phyloP scores from a whole-genome alignment of 2,113 vertebrate genomes.

The Hepsetus odoe region DNA sequence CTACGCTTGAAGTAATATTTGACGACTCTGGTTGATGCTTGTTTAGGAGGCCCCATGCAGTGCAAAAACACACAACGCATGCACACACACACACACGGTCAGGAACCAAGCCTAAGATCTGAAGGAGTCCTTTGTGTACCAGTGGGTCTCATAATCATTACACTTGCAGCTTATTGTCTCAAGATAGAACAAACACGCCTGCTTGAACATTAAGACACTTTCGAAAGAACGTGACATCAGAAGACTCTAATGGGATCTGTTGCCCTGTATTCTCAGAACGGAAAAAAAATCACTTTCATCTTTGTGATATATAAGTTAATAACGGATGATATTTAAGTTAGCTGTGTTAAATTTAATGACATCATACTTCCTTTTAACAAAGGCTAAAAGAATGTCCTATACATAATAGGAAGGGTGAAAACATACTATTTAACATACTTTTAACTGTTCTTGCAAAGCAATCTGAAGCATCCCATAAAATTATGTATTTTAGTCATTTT shows the following conservation, averaged over 20 bases:
- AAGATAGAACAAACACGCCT: neutral
- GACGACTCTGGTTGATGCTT: constrained; percentile 1
- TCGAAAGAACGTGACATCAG: constrained; percentile 16
- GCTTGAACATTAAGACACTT: neutral
- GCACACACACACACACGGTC: constrained; percentile 5
- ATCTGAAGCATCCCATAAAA: too few species aligned
- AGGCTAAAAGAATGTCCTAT: too few species aligned
- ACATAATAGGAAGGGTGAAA: too few species aligned
- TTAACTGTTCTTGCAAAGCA: too few species aligned
- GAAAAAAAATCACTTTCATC: neutral
- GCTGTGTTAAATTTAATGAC: too few species aligned
- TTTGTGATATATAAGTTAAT: neutral
- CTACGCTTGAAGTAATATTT: constrained; percentile 25
- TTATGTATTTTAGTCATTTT: too few species aligned
- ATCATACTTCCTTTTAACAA: too few species aligned
- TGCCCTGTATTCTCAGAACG: neutral
- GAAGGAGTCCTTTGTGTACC: neutral
- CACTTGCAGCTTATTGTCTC: constrained; percentile 15
- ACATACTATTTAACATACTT: too few species aligned
- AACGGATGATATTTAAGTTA: too few species aligned
- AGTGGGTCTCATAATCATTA: constrained; percentile 7
- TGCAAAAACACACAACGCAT: constrained; percentile 9
- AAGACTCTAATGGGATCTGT: neutral
- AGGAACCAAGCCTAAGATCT: neutral
- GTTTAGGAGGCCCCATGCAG: neutral